Base-by-base conservation (phyloP, 1,140 invertebrate genomes). In the Odontomachus brunneus region DNA sequence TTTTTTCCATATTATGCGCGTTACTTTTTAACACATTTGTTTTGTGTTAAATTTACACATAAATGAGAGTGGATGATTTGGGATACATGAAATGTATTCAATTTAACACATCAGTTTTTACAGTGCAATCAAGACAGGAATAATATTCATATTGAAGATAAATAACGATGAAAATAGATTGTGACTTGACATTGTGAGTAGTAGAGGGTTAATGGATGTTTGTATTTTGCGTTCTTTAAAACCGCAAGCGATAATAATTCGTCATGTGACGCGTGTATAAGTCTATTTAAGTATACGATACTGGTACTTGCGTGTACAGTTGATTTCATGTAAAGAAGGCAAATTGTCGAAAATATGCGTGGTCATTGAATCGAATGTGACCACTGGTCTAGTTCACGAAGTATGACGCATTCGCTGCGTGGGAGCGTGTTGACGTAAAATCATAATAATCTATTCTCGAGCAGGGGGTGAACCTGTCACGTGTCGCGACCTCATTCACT, bases 361-460 rank as follows among this genome's bases (percentile, higher is more conserved):
- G n/a, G 67, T 48, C 24, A 60, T 12, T 14, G n/a, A 44, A 48
- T 17, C 9, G 48, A 26, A 12, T 22, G 4, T 85, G 73, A 82
- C 89, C 84, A 85, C 5, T 84, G 88, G 86, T 26, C 85, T 86
- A 60, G 85, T 87, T 88, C 80, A 60, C 82, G 80, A 17, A 33
- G 24, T 29, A 26, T 89, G 89, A 89, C 88, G 88, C 89, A 90
- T 84, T 55, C 62, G n/a, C 3, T 15, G 26, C 48, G 14, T 53
- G 51, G 24, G 15, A 24, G 53, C 24, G n/a, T n/a, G n/a, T n/a
- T n/a, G 15, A 19, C n/a, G 15, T 33, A 19, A 78, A 33, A 65
- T 60, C 55, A 26, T 78, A 82, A 74, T 82, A 66, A 76, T 72
- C 72, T 76, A 22, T 48, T 26, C 38, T 53, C 53, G n/a, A 49